Evolutionary conservation across 2,888 invertebrate species (phyloP).

Genomic region (Melanophora roralis): DNA sequence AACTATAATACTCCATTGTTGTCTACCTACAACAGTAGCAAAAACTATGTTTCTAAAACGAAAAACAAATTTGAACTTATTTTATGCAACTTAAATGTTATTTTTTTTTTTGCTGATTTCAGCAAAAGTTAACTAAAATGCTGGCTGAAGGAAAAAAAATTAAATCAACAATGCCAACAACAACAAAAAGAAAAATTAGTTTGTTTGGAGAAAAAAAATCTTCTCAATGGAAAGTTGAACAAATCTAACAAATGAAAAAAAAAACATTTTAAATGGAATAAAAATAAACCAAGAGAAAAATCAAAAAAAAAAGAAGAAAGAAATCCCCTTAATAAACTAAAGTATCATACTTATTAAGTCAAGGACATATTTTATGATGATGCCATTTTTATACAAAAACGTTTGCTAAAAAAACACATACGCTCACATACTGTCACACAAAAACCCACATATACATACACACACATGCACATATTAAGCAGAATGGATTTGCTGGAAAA

Average conservation of each 20-base stretch:
- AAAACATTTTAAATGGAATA: not conserved
- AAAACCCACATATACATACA: not conserved
- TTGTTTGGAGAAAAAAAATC: slow-evolving; percentile 42
- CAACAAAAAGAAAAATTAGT: slow-evolving; percentile 36
- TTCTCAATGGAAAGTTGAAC: slow-evolving; percentile 31
- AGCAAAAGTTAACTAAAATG: slow-evolving; percentile 63
- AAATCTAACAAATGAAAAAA: slow-evolving; percentile 36
- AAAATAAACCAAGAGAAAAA: not conserved
- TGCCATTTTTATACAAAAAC: slow-evolving; percentile 23
- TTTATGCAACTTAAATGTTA: slow-evolving; percentile 20
- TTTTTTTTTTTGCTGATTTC: slow-evolving; percentile 40
- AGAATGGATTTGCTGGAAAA: not conserved
- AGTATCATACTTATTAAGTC: slow-evolving; percentile 59
- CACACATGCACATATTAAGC: no score
- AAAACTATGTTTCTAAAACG: no score
- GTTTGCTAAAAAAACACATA: not conserved
- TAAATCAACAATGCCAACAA: slow-evolving; percentile 19
- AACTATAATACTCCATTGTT: not conserved
- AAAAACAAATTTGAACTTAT: slow-evolving; percentile 27
- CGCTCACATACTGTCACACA: slow-evolving; percentile 1
- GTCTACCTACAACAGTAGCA: not conserved
- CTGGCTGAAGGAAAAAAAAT: slow-evolving; percentile 36
- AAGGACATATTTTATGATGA: slow-evolving; percentile 57
- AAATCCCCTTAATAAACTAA: slow-evolving; percentile 50
- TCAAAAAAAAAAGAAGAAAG: not conserved